Percentiles rank a stretch among this genome's conserved stretches.
phyloP scores from a whole-genome alignment of 2,888 invertebrate species.

The Catocala sponsa region DNA sequence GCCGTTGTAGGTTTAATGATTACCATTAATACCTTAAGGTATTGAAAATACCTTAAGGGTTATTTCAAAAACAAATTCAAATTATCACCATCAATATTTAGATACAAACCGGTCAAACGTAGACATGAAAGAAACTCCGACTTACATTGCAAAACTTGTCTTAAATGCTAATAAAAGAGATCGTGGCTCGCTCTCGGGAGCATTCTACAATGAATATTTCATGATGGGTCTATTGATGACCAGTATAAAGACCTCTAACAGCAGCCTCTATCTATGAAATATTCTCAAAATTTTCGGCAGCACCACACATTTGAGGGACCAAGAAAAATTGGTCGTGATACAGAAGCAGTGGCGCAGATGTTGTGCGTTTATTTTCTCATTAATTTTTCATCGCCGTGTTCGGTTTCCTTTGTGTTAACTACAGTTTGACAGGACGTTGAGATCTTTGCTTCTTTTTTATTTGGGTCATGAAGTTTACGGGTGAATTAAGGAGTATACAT shows the following conservation, averaged over 20 bases:
- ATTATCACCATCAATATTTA: conserved; percentile 62
- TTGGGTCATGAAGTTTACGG: conserved; percentile 24
- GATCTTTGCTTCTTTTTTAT: conserved; percentile 25
- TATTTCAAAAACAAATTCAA: conserved; percentile 51
- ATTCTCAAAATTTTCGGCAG: conserved; percentile 19
- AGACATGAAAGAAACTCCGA: conserved; percentile 64
- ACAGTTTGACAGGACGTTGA: conserved; percentile 56
- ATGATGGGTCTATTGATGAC: conserved; percentile 68
- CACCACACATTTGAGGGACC: conserved; percentile 52
- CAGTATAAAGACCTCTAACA: conserved; percentile 57
- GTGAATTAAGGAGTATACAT: conserved; percentile 22
- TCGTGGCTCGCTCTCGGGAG: conserved; percentile 60
- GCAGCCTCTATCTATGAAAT: conserved; percentile 35
- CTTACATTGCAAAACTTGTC: conserved; percentile 77
- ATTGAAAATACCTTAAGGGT: conserved; percentile 3
- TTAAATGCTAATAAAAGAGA: conserved; percentile 81
- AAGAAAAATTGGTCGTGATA: conserved; percentile 53
- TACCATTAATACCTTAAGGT: conserved; percentile 7
- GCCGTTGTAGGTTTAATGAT: background rate
- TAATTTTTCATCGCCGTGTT: conserved; percentile 74
- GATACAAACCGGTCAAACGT: conserved; percentile 56
- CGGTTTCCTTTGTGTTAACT: conserved; percentile 61
- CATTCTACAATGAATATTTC: conserved; percentile 76
- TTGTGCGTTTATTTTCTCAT: conserved; percentile 76
- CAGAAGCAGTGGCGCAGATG: conserved; percentile 70